Evolutionary conservation across 2,797 vertebrate genomes (phyloP).

Genomic region (Thamnophis elegans): DNA sequence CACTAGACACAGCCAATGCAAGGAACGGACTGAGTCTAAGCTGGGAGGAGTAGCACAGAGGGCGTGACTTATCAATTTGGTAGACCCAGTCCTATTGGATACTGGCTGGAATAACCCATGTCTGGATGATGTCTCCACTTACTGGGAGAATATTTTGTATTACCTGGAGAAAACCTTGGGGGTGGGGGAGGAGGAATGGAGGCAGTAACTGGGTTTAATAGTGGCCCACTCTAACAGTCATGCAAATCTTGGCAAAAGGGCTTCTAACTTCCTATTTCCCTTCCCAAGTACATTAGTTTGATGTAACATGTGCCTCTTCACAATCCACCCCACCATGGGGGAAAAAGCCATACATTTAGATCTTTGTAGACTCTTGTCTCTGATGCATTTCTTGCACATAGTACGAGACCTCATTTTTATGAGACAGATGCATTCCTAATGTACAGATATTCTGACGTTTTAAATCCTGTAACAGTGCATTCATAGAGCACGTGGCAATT

Average conservation of each 20-base stretch:
- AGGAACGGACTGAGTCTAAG: too few species aligned
- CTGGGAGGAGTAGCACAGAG: too few species aligned
- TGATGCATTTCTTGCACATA: conserved; percentile 56
- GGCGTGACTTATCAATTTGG: too few species aligned
- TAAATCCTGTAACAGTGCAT: conserved; percentile 41
- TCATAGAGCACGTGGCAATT: conserved; percentile 60
- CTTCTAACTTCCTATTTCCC: conserved; percentile 7
- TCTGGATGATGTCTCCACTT: too few species aligned
- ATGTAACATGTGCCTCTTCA: neutral
- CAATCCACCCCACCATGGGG: conserved; percentile 9
- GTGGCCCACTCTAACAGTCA: conserved; percentile 36
- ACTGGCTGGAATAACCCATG: too few species aligned
- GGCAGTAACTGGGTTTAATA: conserved; percentile 16
- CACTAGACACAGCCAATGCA: too few species aligned
- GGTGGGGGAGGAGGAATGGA: conserved; percentile 45
- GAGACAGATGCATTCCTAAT: conserved; percentile 47
- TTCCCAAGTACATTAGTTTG: conserved; percentile 4
- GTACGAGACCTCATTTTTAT: conserved; percentile 47
- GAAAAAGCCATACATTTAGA: conserved; percentile 22
- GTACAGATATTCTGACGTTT: neutral
- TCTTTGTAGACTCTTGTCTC: conserved; percentile 45
- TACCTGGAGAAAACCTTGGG: conserved; percentile 39
- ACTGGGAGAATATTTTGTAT: conserved; percentile 11
- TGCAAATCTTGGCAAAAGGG: conserved; percentile 39
- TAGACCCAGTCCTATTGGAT: too few species aligned